A percentile compares a stretch with the other conserved stretches of the same genome.
Conservation (phyloP, 2,888 invertebrate genomes). For the Panzeria rudis region DNA sequence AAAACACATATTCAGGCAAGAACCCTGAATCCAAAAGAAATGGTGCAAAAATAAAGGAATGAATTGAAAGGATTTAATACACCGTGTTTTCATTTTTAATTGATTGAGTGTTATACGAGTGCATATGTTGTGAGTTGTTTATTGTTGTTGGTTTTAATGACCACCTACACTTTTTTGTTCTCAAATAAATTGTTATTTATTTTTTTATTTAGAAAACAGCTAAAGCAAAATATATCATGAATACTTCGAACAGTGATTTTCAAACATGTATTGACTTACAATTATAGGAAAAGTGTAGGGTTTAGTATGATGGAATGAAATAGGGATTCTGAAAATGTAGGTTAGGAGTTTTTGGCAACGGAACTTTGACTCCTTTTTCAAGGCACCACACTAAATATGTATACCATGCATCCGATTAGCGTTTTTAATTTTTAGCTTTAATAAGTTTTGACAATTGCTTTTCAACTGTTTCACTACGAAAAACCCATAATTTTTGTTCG, state of each 20-base stretch:
- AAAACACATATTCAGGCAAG: slow-evolving; percentile 28
- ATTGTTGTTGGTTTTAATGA: slow-evolving; percentile 20
- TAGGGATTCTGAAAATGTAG: no score
- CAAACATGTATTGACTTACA: neutral
- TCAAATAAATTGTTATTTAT: slow-evolving; percentile 1
- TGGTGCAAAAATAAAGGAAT: slow-evolving; percentile 47
- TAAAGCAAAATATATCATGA: slow-evolving; percentile 15
- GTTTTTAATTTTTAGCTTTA: no score
- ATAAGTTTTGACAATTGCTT: no score
- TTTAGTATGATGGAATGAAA: neutral
- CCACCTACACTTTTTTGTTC: slow-evolving; percentile 5
- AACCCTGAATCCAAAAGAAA: slow-evolving; percentile 65
- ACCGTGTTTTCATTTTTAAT: slow-evolving; percentile 24
- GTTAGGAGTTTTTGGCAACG: no score
- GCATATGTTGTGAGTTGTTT: slow-evolving; percentile 26
- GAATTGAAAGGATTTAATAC: slow-evolving; percentile 43
- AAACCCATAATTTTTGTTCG: no score
- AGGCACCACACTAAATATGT: no score
- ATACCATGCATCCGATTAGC: no score
- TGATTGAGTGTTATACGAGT: neutral
- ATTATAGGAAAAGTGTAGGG: neutral
- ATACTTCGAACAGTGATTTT: neutral
- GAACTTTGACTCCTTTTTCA: no score
- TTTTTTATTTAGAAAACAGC: neutral
- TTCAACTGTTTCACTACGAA: no score